Evolutionary conservation across 2,888 invertebrate species (phyloP).

Genomic region (Agriopis aurantiaria): DNA sequence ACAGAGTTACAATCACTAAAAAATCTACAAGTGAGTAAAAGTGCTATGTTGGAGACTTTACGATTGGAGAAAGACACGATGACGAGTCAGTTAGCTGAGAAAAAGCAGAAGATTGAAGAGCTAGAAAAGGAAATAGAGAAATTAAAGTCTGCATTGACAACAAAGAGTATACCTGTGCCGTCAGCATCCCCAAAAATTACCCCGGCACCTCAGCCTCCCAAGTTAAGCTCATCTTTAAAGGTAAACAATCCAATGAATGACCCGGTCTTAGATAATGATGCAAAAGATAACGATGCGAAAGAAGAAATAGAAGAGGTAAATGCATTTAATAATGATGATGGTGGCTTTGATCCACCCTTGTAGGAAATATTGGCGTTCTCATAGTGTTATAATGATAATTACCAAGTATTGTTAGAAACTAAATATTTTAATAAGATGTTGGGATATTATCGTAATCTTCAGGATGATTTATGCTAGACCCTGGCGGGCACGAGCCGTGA

Average conservation of each 20-base stretch:
- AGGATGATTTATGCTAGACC: too few relatives aligned
- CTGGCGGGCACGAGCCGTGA: too few relatives aligned
- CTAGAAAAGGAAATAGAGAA: constrained; percentile 74
- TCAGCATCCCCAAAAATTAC: constrained; percentile 69
- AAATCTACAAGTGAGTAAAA: constrained; percentile 79
- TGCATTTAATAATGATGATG: constrained; percentile 73
- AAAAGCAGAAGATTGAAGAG: constrained; percentile 74
- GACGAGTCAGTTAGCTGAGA: constrained; percentile 70
- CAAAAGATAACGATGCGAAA: constrained; percentile 79
- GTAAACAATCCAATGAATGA: constrained; percentile 71
- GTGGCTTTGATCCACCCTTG: constrained; percentile 73
- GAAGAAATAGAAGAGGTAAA: constrained; percentile 82
- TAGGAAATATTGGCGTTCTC: neutral
- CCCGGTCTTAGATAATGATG: constrained; percentile 50
- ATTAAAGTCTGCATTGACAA: constrained; percentile 70
- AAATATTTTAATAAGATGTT: constrained; percentile 8
- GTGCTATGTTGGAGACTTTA: constrained; percentile 76
- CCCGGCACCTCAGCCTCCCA: constrained; percentile 74
- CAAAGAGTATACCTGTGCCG: constrained; percentile 69
- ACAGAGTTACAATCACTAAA: constrained; percentile 80
- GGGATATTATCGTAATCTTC: neutral
- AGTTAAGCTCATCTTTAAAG: constrained; percentile 72
- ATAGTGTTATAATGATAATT: constrained; percentile 23
- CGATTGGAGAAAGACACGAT: constrained; percentile 78
- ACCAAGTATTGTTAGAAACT: constrained; percentile 23